phyloP scores from a whole-genome alignment of 2,888 invertebrate species.

The Ochropleura leucogaster region DNA sequence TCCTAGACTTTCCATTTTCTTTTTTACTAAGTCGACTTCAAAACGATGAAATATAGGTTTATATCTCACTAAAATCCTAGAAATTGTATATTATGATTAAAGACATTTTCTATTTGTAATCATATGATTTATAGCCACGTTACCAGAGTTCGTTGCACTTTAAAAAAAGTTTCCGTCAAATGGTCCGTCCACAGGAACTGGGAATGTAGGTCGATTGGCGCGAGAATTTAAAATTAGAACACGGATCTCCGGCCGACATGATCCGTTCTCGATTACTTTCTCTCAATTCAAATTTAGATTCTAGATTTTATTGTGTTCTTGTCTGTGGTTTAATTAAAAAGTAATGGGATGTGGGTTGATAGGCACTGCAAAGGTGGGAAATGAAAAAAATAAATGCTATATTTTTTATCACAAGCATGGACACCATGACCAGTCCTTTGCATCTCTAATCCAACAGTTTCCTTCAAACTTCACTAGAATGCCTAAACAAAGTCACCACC shows the following conservation, averaged over 20 bases:
- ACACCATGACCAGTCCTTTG: too few relatives aligned
- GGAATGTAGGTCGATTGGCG: constrained; percentile 76
- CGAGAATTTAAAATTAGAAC: constrained; percentile 74
- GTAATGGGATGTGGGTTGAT: neutral
- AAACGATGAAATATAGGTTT: constrained; percentile 35
- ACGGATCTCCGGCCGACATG: constrained; percentile 60
- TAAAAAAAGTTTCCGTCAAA: constrained; percentile 53
- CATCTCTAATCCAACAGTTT: neutral
- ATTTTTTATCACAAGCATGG: neutral
- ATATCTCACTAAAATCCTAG: constrained; percentile 13
- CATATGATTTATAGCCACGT: constrained; percentile 25
- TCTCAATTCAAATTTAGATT: constrained; percentile 57
- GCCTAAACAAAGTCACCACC: neutral
- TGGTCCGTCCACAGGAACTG: constrained; percentile 58
- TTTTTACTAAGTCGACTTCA: constrained; percentile 12
- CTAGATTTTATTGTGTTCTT: constrained; percentile 28
- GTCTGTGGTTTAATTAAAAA: constrained; percentile 19
- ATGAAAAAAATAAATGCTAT: neutral
- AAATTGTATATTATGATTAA: constrained; percentile 29
- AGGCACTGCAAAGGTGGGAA: neutral
- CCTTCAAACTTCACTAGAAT: neutral
- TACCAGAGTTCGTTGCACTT: constrained; percentile 53
- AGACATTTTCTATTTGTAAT: constrained; percentile 18
- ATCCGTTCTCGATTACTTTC: constrained; percentile 65
- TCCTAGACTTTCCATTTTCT: constrained; percentile 17